Conservation (phyloP, 2,888 invertebrate species). For the Clitarchus hookeri region DNA sequence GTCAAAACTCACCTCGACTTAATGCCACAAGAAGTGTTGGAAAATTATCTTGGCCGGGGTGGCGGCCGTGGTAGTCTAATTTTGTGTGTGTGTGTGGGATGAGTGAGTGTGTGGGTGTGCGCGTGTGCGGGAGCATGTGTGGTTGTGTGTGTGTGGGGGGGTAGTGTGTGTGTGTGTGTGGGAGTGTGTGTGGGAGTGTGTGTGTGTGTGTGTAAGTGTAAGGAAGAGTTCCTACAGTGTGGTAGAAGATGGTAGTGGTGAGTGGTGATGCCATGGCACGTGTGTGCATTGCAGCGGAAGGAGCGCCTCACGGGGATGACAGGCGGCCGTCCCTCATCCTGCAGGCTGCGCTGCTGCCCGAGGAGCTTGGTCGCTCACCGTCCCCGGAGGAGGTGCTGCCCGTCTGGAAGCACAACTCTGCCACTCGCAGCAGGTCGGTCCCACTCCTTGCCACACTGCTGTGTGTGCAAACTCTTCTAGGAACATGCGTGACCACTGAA, state of each 20-base stretch:
- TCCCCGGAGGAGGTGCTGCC: constrained; percentile 46
- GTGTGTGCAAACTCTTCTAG: constrained; percentile 28
- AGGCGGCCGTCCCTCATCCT: constrained; percentile 52
- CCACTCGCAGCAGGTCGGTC: constrained; percentile 42
- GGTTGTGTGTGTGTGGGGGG: no score
- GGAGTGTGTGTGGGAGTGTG: no score
- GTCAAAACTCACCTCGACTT: no score
- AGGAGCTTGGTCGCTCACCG: constrained; percentile 57
- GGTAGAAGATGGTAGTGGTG: no score
- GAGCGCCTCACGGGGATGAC: constrained; percentile 32
- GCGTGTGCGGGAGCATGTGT: no score
- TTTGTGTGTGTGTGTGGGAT: no score
- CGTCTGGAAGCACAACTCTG: constrained; percentile 44
- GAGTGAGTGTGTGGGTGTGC: no score
- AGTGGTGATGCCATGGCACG: background rate
- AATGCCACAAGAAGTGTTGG: background rate
- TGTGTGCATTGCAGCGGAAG: constrained; percentile 37
- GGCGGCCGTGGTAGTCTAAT: constrained; percentile 44
- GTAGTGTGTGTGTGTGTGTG: no score
- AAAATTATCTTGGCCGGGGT: constrained; percentile 59
- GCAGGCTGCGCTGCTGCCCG: constrained; percentile 52
- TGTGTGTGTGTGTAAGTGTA: no score
- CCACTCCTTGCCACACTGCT: background rate
- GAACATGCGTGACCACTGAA: no score
- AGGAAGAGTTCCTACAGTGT: no score